Conservation (phyloP, 2,113 vertebrate species). For the Regulus satrapa region DNA sequence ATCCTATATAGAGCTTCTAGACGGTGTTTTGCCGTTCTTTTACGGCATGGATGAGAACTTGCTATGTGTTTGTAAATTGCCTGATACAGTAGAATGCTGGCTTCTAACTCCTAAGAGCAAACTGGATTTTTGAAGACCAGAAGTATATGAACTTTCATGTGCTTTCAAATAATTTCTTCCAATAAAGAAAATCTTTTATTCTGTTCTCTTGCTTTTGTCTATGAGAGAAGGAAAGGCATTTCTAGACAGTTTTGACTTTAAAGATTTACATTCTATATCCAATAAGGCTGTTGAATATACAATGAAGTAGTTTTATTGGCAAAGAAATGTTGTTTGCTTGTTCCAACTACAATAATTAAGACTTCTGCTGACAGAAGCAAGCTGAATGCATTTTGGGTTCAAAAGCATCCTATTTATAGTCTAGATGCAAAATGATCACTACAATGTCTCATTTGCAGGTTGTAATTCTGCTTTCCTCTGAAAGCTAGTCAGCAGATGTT, state of each 20-base stretch:
- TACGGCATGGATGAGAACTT: neutral
- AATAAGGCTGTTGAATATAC: conserved; percentile 28
- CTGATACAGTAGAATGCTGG: neutral
- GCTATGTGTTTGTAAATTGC: neutral
- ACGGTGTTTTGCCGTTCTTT: neutral
- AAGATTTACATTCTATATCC: neutral
- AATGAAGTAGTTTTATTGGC: conserved; percentile 31
- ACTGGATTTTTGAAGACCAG: neutral
- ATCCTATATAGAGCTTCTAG: neutral
- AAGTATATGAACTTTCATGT: neutral
- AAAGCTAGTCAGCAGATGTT: conserved; percentile 43
- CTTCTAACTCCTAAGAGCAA: neutral
- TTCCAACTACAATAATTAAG: conserved; percentile 46
- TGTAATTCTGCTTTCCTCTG: conserved; percentile 27
- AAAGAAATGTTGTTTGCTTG: conserved; percentile 35
- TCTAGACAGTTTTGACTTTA: neutral
- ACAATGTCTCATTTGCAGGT: conserved; percentile 51
- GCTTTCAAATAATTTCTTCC: neutral
- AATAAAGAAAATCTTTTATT: neutral
- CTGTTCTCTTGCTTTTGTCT: neutral
- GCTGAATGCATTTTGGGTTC: conserved; percentile 34
- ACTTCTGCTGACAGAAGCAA: conserved; percentile 64
- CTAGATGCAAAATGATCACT: conserved; percentile 36
- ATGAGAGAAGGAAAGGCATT: neutral
- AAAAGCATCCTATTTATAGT: conserved; percentile 63